phyloP scores from a whole-genome alignment of 1,140 invertebrate species.

The Drosophila sechellia region DNA sequence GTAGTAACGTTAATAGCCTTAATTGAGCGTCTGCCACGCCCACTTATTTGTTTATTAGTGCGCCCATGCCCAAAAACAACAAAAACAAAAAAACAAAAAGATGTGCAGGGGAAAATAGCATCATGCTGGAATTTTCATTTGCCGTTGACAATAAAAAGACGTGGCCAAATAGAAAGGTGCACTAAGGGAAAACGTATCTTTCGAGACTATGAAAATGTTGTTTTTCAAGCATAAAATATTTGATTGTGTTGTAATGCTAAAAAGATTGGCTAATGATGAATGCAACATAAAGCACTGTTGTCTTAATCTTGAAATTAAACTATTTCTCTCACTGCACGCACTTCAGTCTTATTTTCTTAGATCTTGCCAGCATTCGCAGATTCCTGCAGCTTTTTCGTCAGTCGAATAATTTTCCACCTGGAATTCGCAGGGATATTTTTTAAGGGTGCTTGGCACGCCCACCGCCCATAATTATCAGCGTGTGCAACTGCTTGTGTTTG shows the following conservation, averaged over 20 bases:
- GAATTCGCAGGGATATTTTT: constrained; percentile 23
- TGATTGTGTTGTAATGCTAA: too few species aligned
- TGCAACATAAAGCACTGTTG: too few species aligned
- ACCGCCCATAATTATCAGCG: constrained; percentile 21
- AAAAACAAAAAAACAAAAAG: too few species aligned
- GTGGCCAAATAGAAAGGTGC: constrained; percentile 15
- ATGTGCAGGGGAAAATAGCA: constrained; percentile 37
- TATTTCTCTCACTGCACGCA: constrained; percentile 5
- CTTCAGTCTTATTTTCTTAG: constrained; percentile 9
- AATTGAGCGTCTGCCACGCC: constrained; percentile 80
- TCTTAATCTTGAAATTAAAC: too few species aligned
- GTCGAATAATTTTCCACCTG: constrained; percentile 37
- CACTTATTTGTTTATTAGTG: constrained; percentile 83
- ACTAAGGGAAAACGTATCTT: constrained; percentile 11
- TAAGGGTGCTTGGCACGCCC: constrained; percentile 24
- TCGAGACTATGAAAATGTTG: neutral
- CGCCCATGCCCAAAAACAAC: constrained; percentile 45
- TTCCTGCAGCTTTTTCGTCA: constrained; percentile 24
- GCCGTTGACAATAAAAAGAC: constrained; percentile 70
- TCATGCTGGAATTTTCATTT: constrained; percentile 78
- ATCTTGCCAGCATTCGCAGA: constrained; percentile 16
- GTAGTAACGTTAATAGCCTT: constrained; percentile 80
- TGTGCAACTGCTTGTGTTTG: constrained; percentile 1
- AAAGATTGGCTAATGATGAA: too few species aligned
- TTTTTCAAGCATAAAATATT: neutral